These are phyloP conservation scores for Rhodophaea formosa DNA, from an alignment of 2,888 invertebrate species.

Conservation along the genomic window DNA sequence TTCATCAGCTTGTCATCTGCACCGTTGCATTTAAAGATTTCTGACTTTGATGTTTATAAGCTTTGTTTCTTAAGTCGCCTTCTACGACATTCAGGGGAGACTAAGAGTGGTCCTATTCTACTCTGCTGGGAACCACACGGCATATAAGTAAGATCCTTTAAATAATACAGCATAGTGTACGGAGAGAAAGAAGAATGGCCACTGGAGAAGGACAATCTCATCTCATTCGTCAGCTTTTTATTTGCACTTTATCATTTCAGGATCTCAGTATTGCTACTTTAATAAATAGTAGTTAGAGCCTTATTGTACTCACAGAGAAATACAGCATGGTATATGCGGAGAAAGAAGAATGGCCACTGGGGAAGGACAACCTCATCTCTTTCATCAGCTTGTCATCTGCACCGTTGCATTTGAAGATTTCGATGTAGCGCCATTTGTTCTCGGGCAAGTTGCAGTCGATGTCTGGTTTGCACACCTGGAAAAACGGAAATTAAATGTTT, in stretches of 20 bases:
- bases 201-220: constrained; percentile 93
- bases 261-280: no score
- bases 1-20: constrained; percentile 81
- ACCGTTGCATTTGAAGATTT: constrained; percentile 84
- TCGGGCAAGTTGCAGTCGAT: constrained; percentile 81
- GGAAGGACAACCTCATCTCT: constrained; percentile 92
- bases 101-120: no score
- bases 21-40: constrained; percentile 84
- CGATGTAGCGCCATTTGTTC: constrained; percentile 85
- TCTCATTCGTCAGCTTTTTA: constrained; percentile 87
- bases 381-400: constrained; percentile 81
- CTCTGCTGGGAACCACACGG: no score
- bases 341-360: constrained; percentile 95
- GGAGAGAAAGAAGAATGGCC: constrained; percentile 95
- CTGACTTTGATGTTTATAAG: no score
- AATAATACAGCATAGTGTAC: constrained; percentile 90
- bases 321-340: constrained; percentile 93
- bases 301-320: constrained; percentile 87
- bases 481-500: constrained; percentile 21
- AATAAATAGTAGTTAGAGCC: background rate
- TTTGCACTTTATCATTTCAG: no score
- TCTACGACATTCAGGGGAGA: no score
- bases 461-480: constrained; percentile 89
- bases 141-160: no score
- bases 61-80: no score